These are phyloP conservation scores for Huso huso DNA, from an alignment of 2,797 vertebrate species.

Conservation along the genomic window DNA sequence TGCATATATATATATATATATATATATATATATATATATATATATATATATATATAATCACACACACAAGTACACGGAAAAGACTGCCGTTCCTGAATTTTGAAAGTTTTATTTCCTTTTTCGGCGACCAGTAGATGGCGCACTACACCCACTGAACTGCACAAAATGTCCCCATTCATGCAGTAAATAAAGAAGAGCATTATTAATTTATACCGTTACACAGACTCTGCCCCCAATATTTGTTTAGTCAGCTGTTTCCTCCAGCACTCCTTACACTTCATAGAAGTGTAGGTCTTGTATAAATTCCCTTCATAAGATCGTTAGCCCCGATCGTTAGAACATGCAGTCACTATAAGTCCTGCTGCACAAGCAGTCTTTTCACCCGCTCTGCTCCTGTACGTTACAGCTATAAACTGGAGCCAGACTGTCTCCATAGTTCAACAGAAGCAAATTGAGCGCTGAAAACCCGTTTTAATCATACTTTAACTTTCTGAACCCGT, in stretches of 20 bases:
- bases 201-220: conserved; percentile 67
- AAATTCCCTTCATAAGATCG: conserved; percentile 32
- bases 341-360: conserved; percentile 48
- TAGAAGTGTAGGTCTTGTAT: conserved; percentile 53
- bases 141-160: conserved; percentile 19
- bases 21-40: too few species aligned
- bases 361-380: conserved; percentile 47
- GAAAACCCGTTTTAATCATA: conserved; percentile 20
- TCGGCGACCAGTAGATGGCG: conserved; percentile 58
- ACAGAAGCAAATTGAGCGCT: conserved; percentile 44
- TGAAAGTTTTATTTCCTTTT: background rate
- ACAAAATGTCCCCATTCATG: conserved; percentile 55
- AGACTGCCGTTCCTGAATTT: too few species aligned
- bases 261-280: conserved; percentile 56
- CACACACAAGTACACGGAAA: too few species aligned
- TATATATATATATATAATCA: too few species aligned
- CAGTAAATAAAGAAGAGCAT: conserved; percentile 62
- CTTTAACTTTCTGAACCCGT: conserved; percentile 19
- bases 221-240: conserved; percentile 58
- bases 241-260: conserved; percentile 76
- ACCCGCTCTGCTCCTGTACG: conserved; percentile 26
- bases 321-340: conserved; percentile 37
- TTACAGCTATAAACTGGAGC: conserved; percentile 44
- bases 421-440: conserved; percentile 51
- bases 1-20: too few species aligned